Conservation (phyloP, 2,888 invertebrate species). For the Eudasyphora cyanicolor region DNA sequence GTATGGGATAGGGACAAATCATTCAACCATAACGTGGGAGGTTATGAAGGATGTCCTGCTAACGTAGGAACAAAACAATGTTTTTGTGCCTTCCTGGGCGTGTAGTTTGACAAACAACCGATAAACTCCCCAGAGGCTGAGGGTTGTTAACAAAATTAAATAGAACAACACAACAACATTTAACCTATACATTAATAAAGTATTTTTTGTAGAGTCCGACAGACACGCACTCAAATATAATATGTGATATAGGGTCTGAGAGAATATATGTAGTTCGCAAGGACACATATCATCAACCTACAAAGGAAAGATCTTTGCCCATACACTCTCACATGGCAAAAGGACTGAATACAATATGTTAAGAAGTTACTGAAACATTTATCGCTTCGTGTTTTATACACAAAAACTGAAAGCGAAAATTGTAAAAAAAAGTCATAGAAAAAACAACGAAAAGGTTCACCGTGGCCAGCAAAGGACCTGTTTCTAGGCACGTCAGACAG, state of each 20-base stretch:
- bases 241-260: background rate
- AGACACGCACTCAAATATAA: background rate
- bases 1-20: too few relatives aligned
- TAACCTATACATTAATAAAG: background rate
- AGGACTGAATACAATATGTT: background rate
- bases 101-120: background rate
- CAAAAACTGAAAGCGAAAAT: background rate
- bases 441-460: background rate
- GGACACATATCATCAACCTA: background rate
- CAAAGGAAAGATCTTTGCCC: background rate
- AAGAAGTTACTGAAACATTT: background rate
- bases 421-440: background rate
- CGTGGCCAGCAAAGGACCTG: background rate
- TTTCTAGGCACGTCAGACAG: background rate
- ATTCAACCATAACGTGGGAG: too few relatives aligned
- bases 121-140: background rate
- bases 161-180: background rate
- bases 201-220: background rate
- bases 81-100: background rate
- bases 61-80: background rate
- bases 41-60: background rate
- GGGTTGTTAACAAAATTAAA: background rate
- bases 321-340: background rate
- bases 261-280: background rate
- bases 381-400: background rate